These are phyloP conservation scores for Nephotettix cincticeps DNA, from an alignment of 1,140 invertebrate species.

Conservation along the genomic window DNA sequence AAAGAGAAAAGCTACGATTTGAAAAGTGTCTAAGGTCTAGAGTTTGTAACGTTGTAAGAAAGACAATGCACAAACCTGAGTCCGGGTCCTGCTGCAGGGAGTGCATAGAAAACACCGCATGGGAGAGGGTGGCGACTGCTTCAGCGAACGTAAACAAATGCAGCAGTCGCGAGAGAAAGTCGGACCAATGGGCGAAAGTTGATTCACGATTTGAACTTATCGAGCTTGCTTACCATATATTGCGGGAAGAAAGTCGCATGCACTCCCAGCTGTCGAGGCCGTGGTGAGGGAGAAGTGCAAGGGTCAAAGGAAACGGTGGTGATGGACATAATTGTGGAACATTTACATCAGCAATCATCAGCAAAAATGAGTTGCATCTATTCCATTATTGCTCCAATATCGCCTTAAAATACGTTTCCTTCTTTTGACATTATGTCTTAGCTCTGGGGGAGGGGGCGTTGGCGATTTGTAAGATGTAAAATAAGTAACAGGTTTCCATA, in stretches of 20 bases:
- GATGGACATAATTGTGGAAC: too few relatives aligned
- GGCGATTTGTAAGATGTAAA: too few relatives aligned
- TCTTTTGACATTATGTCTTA: too few relatives aligned
- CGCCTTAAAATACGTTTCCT: too few relatives aligned
- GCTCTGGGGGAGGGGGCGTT: too few relatives aligned
- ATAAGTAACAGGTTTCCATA: too few relatives aligned
- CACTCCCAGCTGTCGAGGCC: neutral
- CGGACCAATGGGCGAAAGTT: slow-evolving; percentile 15
- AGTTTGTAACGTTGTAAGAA: too few relatives aligned
- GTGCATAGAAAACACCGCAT: neutral
- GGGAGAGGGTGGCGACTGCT: neutral
- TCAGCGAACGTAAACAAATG: slow-evolving; percentile 10
- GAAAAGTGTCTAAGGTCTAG: too few relatives aligned
- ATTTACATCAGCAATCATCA: too few relatives aligned
- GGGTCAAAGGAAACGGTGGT: neutral
- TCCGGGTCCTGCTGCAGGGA: neutral
- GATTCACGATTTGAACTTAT: slow-evolving; percentile 23
- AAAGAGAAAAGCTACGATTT: too few relatives aligned
- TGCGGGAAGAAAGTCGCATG: slow-evolving; percentile 16
- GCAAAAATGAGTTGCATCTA: too few relatives aligned
- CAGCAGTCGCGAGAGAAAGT: neutral
- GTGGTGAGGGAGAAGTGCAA: neutral
- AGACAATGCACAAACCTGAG: neutral
- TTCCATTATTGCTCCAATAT: too few relatives aligned
- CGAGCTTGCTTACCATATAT: slow-evolving; percentile 21